Evolutionary conservation across 1,140 invertebrate genomes (phyloP).

Genomic region (Ruditapes philippinarum): DNA sequence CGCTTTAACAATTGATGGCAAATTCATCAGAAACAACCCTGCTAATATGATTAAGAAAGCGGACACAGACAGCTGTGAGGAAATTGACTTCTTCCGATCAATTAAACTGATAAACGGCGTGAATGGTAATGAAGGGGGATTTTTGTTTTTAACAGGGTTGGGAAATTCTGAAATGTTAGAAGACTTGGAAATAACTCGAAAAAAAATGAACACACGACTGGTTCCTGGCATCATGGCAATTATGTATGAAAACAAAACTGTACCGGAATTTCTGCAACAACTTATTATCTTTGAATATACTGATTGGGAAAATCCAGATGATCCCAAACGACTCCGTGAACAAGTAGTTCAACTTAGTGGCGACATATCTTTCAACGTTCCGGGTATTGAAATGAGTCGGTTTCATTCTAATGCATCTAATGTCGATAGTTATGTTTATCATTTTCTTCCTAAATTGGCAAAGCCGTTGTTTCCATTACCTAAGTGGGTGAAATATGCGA

Average conservation of each 20-base stretch:
- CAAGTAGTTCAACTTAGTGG: not conserved
- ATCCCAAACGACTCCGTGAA: constrained; percentile 6
- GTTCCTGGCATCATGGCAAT: not conserved
- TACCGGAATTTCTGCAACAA: constrained; percentile 19
- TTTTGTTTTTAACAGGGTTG: not conserved
- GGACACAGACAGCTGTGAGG: not conserved
- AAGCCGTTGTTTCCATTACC: not conserved
- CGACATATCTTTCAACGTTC: constrained; percentile 37
- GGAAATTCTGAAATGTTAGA: not conserved
- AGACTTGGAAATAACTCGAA: not conserved
- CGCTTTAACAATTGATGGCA: constrained; percentile 3
- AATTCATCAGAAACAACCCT: not conserved
- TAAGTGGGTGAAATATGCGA: not conserved
- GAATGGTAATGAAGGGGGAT: constrained; percentile 25
- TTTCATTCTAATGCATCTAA: constrained; percentile 28
- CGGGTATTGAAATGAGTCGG: constrained; percentile 10
- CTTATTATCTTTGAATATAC: constrained; percentile 9
- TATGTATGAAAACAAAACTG: not conserved
- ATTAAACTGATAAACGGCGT: constrained; percentile 47
- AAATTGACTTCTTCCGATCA: constrained; percentile 33
- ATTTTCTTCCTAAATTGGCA: not conserved
- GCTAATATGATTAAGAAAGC: not conserved
- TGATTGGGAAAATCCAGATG: constrained; percentile 8
- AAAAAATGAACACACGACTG: constrained; percentile 16
- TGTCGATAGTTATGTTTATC: constrained; percentile 18